Conservation (phyloP, 1,140 invertebrate genomes). For the Anastatus disparis region DNA sequence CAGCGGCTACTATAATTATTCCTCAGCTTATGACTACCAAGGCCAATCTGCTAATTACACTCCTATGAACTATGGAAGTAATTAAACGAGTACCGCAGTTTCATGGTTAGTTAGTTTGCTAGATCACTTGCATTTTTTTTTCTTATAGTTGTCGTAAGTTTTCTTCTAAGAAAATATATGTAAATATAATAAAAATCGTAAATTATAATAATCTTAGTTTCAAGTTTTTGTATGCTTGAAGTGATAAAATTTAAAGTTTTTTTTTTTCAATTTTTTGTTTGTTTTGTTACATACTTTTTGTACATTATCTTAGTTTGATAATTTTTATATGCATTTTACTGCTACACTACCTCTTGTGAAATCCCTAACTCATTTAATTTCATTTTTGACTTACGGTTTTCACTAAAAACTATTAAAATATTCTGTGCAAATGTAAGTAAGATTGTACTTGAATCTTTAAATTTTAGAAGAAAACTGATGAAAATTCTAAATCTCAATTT, state of each 20-base stretch:
- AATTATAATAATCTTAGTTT: conserved; percentile 29
- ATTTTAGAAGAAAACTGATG: no score
- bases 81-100: conserved; percentile 54
- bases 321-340: conserved; percentile 35
- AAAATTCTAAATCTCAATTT: not conserved
- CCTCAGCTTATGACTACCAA: conserved; percentile 55
- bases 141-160: conserved; percentile 31
- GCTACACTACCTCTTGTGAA: conserved; percentile 53
- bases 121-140: conserved; percentile 19
- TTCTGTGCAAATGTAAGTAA: not conserved
- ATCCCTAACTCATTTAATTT: conserved; percentile 1
- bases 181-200: conserved; percentile 1
- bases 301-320: conserved; percentile 7
- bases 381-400: not conserved
- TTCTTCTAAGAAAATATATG: conserved; percentile 15
- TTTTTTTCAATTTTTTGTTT: conserved; percentile 28
- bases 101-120: conserved; percentile 57
- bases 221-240: conserved; percentile 12
- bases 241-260: conserved; percentile 12
- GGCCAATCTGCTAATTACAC: conserved; percentile 56
- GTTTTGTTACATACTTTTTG: conserved; percentile 21
- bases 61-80: conserved; percentile 54
- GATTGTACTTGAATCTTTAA: conserved; percentile 19
- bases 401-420: not conserved
- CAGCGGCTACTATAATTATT: conserved; percentile 47